Evolutionary conservation across 2,888 invertebrate genomes (phyloP).

Genomic region (Rambutsinella grinnellia): DNA sequence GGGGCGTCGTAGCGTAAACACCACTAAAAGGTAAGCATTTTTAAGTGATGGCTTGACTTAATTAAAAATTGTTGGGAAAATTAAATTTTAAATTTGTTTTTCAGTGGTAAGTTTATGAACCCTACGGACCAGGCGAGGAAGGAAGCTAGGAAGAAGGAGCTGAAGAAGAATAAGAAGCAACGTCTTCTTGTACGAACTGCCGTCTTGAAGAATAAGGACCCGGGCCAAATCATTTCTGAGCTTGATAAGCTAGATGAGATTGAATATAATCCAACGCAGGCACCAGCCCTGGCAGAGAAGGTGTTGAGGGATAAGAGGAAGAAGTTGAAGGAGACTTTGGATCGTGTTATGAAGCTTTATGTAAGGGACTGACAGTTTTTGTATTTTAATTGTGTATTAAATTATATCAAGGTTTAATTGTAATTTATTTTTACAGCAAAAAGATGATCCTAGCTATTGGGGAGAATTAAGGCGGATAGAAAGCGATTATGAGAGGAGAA

Average conservation of each 20-base stretch:
- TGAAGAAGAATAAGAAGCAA: conserved; percentile 98
- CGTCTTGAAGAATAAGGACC: conserved; percentile 98
- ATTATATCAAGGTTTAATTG: not conserved
- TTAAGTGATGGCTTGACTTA: too few species aligned
- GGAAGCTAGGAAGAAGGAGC: conserved; percentile 95
- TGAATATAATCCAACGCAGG: conserved; percentile 96
- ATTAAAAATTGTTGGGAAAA: conserved; percentile 3
- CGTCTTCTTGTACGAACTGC: conserved; percentile 96
- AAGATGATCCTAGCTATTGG: conserved; percentile 96
- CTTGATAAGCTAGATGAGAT: conserved; percentile 98
- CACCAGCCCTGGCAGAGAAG: conserved; percentile 95
- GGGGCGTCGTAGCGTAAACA: conserved; percentile 97
- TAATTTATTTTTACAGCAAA: conserved; percentile 76
- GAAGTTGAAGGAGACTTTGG: conserved; percentile 94
- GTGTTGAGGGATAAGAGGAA: conserved; percentile 96
- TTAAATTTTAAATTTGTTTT: not conserved
- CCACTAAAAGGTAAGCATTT: conserved; percentile 89
- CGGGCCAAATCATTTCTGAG: conserved; percentile 92
- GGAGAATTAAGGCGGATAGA: conserved; percentile 90
- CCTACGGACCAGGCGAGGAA: conserved; percentile 99
- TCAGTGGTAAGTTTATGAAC: conserved; percentile 98
- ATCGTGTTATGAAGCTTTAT: conserved; percentile 94
- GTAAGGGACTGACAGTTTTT: conserved; percentile 75
- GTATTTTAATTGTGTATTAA: not conserved
- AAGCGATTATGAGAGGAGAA: conserved; percentile 91